Conservation (phyloP, 2,113 vertebrate genomes). For the Periophthalmus modestus region DNA sequence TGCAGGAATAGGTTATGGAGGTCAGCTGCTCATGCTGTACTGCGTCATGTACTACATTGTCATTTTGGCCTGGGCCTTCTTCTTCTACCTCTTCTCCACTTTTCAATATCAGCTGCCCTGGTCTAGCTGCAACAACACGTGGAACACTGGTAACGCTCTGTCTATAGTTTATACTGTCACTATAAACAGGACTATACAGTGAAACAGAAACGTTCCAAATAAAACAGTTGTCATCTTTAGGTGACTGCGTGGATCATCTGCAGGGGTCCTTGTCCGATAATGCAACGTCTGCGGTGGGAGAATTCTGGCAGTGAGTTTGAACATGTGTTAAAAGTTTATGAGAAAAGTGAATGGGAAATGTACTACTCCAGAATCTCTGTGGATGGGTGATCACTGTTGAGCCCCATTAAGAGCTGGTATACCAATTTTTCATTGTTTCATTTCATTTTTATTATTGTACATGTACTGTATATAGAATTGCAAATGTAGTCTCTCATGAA, state of each 20-base stretch:
- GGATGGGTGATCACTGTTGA: too few relatives aligned
- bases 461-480: too few relatives aligned
- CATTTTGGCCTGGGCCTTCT: slow-evolving; percentile 3
- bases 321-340: too few relatives aligned
- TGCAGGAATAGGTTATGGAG: neutral
- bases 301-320: slow-evolving; percentile 43
- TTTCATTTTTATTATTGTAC: too few relatives aligned
- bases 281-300: slow-evolving; percentile 23
- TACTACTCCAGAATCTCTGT: too few relatives aligned
- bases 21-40: neutral
- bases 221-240: neutral
- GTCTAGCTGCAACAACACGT: slow-evolving; percentile 42
- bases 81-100: slow-evolving; percentile 29
- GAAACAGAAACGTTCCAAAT: neutral
- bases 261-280: neutral
- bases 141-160: slow-evolving; percentile 50
- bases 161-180: too few relatives aligned
- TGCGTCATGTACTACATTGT: neutral
- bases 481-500: too few relatives aligned
- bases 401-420: too few relatives aligned
- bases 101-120: slow-evolving; percentile 36
- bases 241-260: slow-evolving; percentile 2
- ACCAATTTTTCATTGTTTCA: too few relatives aligned
- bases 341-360: too few relatives aligned
- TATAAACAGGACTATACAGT: too few relatives aligned